A percentile compares a stretch with the other conserved stretches of the same genome.
Conservation (phyloP, 2,797 vertebrate genomes). For the Botia kubotai region DNA sequence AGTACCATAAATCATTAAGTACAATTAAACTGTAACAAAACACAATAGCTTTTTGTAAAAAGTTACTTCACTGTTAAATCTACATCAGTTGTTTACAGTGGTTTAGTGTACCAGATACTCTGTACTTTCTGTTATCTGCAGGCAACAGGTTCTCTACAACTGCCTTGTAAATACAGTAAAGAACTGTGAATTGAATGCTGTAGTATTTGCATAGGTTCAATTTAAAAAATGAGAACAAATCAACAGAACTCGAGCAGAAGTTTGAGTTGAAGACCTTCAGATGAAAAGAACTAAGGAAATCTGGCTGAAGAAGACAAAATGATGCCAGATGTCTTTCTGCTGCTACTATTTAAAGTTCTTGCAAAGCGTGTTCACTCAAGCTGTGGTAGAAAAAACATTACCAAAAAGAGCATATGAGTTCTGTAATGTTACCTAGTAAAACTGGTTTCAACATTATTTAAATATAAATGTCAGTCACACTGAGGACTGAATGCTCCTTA, state of each 20-base stretch:
- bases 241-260: neutral
- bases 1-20: no score
- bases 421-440: neutral
- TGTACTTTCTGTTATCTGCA: neutral
- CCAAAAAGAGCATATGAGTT: neutral
- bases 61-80: no score
- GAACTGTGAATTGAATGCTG: neutral
- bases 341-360: constrained; percentile 63
- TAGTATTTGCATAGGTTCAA: neutral
- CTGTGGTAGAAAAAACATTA: constrained; percentile 65
- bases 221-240: neutral
- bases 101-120: no score
- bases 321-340: constrained; percentile 41
- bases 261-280: no score
- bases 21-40: no score
- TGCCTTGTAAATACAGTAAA: neutral
- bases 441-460: neutral
- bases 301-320: constrained; percentile 5
- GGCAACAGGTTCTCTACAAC: constrained; percentile 1
- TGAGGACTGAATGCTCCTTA: constrained; percentile 48
- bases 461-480: neutral
- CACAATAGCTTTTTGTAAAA: no score
- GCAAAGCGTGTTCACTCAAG: constrained; percentile 62
- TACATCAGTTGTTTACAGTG: no score
- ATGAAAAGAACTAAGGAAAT: neutral